These are phyloP conservation scores for Thalpophila matura DNA, from an alignment of 2,888 invertebrate species.

Conservation along the genomic window DNA sequence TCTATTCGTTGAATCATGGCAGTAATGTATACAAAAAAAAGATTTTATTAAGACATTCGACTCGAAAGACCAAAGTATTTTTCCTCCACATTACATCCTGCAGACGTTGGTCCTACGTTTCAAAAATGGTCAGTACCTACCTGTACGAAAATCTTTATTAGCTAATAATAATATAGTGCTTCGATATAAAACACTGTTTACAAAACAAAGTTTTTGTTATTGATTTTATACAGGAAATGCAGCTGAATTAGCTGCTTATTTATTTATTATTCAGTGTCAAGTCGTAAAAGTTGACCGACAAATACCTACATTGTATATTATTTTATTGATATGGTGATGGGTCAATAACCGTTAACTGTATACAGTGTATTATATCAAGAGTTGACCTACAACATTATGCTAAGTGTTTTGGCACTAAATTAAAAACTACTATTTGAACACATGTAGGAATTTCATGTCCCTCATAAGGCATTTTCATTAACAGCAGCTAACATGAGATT, in stretches of 20 bases:
- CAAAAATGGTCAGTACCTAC: neutral
- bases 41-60: no score
- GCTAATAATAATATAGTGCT: neutral
- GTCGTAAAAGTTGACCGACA: slow-evolving; percentile 41
- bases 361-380: slow-evolving; percentile 14
- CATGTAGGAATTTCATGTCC: no score
- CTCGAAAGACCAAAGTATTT: neutral
- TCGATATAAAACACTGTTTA: slow-evolving; percentile 9
- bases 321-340: slow-evolving; percentile 28
- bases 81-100: neutral
- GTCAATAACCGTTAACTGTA: slow-evolving; percentile 26
- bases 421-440: no score
- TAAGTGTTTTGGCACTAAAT: neutral
- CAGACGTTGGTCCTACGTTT: neutral
- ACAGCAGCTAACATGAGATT: no score
- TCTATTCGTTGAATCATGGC: no score
- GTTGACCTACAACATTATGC: neutral
- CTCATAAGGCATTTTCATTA: no score
- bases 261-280: slow-evolving; percentile 41
- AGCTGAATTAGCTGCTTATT: slow-evolving; percentile 17
- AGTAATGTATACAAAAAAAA: no score
- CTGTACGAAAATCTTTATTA: no score
- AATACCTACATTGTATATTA: no score
- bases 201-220: slow-evolving; percentile 30
- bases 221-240: slow-evolving; percentile 6